Evolutionary conservation across 1,140 invertebrate species (phyloP).

Genomic region (Macrostomum lignano): DNA sequence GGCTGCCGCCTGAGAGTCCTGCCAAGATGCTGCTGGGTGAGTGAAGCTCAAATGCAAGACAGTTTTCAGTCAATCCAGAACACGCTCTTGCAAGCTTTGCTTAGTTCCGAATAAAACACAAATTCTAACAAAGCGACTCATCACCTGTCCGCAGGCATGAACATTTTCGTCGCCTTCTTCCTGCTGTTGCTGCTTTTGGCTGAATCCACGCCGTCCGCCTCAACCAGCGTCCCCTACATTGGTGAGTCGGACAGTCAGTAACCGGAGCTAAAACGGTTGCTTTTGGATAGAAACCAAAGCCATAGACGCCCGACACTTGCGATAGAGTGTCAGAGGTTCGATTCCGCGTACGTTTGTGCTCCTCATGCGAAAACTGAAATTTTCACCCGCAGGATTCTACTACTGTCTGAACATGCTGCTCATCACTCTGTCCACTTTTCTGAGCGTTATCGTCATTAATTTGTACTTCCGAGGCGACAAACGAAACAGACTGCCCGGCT

Average conservation of each 20-base stretch:
- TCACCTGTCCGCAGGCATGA: conserved; percentile 18
- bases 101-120: too few relatives aligned
- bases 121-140: too few relatives aligned
- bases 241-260: background rate
- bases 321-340: too few relatives aligned
- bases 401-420: conserved; percentile 13
- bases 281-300: too few relatives aligned
- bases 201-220: conserved; percentile 12
- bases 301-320: too few relatives aligned
- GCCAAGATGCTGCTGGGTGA: conserved; percentile 10
- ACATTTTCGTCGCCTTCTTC: conserved; percentile 28
- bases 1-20: conserved; percentile 11
- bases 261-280: too few relatives aligned
- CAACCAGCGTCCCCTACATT: conserved; percentile 1
- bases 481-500: conserved; percentile 1
- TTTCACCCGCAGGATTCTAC: conserved; percentile 10
- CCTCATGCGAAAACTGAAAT: too few relatives aligned
- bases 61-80: too few relatives aligned
- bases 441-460: conserved; percentile 11
- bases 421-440: conserved; percentile 12
- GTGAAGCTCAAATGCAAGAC: too few relatives aligned
- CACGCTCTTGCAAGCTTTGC: too few relatives aligned
- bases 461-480: conserved; percentile 11
- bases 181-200: conserved; percentile 12
- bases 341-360: too few relatives aligned